A percentile compares a stretch with the other conserved stretches of the same genome.
Evolutionary conservation across 2,888 invertebrate species (phyloP).

Genomic region (Lordiphosa andalusiaca): DNA sequence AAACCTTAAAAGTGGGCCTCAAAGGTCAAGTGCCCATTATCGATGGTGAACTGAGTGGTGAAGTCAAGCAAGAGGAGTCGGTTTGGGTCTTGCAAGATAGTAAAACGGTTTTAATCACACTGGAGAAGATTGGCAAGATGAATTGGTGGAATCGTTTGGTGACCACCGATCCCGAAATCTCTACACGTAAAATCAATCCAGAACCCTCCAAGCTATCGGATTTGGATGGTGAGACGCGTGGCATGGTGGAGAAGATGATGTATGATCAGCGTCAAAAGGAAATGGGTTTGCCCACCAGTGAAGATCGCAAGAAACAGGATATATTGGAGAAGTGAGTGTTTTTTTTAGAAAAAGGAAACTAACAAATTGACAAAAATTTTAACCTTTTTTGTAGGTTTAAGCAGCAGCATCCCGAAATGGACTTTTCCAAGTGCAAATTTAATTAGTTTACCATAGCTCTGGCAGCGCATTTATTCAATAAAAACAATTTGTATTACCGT

Average conservation of each 20-base stretch:
- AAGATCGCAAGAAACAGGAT: constrained; percentile 98
- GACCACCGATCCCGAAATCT: constrained; percentile 96
- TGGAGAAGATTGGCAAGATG: constrained; percentile 98
- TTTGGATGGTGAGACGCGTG: constrained; percentile 97
- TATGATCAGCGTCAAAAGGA: constrained; percentile 99
- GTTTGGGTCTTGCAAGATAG: constrained; percentile 98
- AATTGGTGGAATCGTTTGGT: constrained; percentile 98
- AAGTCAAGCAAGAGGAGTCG: constrained; percentile 96
- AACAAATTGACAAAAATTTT: not conserved
- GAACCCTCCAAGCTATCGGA: constrained; percentile 98
- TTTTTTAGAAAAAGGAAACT: too few relatives aligned
- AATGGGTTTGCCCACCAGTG: constrained; percentile 96
- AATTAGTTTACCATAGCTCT: constrained; percentile 81
- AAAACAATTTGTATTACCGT: constrained; percentile 30
- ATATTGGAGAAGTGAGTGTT: constrained; percentile 91
- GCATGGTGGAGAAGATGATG: constrained; percentile 99
- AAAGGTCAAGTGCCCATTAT: constrained; percentile 95
- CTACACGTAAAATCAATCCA: constrained; percentile 98
- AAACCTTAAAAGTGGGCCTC: constrained; percentile 90
- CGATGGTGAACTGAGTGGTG: constrained; percentile 92
- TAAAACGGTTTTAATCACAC: constrained; percentile 89
- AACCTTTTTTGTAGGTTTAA: constrained; percentile 89
- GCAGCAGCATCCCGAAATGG: constrained; percentile 99
- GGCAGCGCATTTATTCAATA: constrained; percentile 6
- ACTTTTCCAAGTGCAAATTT: constrained; percentile 99